Evolutionary conservation across 2,888 invertebrate species (phyloP).

Genomic region (Tipula confusa): DNA sequence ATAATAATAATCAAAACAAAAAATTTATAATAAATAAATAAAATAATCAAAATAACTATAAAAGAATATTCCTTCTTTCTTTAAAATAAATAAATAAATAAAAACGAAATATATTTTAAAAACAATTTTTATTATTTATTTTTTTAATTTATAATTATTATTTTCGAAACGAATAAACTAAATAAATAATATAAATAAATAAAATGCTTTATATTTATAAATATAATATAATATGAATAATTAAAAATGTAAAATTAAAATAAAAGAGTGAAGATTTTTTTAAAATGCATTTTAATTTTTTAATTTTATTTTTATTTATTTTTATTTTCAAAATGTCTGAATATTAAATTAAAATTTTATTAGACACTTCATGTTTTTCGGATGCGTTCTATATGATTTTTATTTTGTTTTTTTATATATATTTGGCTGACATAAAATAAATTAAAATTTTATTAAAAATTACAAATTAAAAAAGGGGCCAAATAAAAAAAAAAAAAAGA

Average conservation of each 20-base stretch:
- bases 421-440: neutral
- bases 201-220: constrained; percentile 20
- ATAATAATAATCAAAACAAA: neutral
- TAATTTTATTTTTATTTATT: no score
- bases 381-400: neutral
- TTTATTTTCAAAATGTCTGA: neutral
- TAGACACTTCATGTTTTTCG: neutral
- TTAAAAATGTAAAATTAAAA: constrained; percentile 14
- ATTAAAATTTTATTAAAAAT: neutral
- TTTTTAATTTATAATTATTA: constrained; percentile 21
- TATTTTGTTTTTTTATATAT: neutral
- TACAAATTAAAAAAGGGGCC: neutral
- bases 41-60: constrained; percentile 21
- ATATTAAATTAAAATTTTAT: neutral
- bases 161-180: constrained; percentile 16
- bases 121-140: constrained; percentile 29
- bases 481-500: neutral
- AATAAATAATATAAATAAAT: neutral
- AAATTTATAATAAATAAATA: neutral
- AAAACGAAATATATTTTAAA: constrained; percentile 25
- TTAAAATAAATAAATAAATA: neutral
- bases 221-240: neutral
- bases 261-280: constrained; percentile 20
- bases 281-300: constrained; percentile 17
- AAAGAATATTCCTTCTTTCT: constrained; percentile 20